A percentile compares a stretch with the other conserved stretches of the same genome.
Conservation (phyloP, 2,888 invertebrate genomes). For the Atrina japonica region DNA sequence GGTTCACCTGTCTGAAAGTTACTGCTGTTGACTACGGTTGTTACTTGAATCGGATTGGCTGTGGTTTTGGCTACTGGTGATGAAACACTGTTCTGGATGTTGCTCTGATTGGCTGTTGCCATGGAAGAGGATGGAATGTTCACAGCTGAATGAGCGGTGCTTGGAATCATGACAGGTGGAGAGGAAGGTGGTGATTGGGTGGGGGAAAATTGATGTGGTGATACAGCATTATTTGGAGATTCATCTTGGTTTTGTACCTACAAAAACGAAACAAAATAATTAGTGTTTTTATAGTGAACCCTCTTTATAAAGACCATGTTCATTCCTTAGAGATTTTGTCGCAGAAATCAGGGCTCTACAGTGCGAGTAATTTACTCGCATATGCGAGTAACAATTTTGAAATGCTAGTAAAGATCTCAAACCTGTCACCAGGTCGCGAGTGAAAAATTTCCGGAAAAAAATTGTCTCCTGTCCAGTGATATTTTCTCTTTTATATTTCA, state of each 20-base stretch:
- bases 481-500: too few species aligned
- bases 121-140: conserved; percentile 32
- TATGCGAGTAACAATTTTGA: too few species aligned
- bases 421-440: too few species aligned
- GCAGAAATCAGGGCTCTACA: too few species aligned
- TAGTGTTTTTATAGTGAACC: conserved; percentile 2
- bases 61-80: conserved; percentile 9
- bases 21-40: conserved; percentile 9
- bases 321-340: too few species aligned
- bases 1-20: conserved; percentile 29
- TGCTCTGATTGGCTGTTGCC: conserved; percentile 31
- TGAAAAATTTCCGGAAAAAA: too few species aligned
- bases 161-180: conserved; percentile 43
- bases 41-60: conserved; percentile 17
- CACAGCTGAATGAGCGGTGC: conserved; percentile 31
- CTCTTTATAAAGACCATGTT: too few species aligned
- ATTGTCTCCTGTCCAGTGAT: too few species aligned
- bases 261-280: background rate
- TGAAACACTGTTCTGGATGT: background rate
- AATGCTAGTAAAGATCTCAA: too few species aligned
- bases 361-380: too few species aligned
- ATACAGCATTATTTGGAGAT: conserved; percentile 41
- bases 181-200: conserved; percentile 61
- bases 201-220: conserved; percentile 47
- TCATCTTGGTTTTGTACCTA: conserved; percentile 31